These are phyloP conservation scores for Drosophila pseudoananassae DNA, from an alignment of 1,140 invertebrate genomes.

Conservation along the genomic window DNA sequence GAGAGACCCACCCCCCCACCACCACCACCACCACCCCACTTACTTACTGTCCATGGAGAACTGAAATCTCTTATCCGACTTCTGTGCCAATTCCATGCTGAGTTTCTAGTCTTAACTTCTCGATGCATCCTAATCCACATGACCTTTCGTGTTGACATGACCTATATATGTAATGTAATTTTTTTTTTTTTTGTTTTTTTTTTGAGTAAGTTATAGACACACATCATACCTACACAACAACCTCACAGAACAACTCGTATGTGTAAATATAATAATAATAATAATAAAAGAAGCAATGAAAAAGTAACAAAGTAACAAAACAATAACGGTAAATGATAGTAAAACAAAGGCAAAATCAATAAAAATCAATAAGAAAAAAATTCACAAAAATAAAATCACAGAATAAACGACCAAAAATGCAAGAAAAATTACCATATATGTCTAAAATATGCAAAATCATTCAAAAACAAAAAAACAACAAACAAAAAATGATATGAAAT, in stretches of 20 bases:
- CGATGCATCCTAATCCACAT: slow-evolving; percentile 3
- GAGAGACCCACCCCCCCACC: not conserved
- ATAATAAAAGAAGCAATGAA: slow-evolving; percentile 12
- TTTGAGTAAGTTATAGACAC: slow-evolving; percentile 10
- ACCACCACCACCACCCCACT: no score
- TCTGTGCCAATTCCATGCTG: slow-evolving; percentile 36
- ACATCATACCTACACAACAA: slow-evolving; percentile 16
- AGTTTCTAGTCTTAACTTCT: slow-evolving; percentile 32
- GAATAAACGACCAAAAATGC: slow-evolving; percentile 35
- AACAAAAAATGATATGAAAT: slow-evolving; percentile 43
- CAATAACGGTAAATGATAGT: slow-evolving; percentile 41
- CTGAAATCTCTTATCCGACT: slow-evolving; percentile 6
- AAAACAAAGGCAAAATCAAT: slow-evolving; percentile 21
- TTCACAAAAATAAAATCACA: slow-evolving; percentile 21
- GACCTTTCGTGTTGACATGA: not conserved
- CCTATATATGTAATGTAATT: not conserved
- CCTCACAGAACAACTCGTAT: slow-evolving; percentile 20
- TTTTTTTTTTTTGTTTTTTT: slow-evolving; percentile 4
- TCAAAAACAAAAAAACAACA: slow-evolving; percentile 11
- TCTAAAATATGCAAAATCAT: slow-evolving; percentile 13
- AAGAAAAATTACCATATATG: slow-evolving; percentile 30
- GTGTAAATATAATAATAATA: slow-evolving; percentile 48
- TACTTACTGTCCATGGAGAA: not conserved
- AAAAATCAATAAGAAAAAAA: not conserved
- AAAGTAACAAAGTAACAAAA: slow-evolving; percentile 17